Base-by-base conservation (phyloP, 2,888 invertebrate species). In the Coenonympha arcania region DNA sequence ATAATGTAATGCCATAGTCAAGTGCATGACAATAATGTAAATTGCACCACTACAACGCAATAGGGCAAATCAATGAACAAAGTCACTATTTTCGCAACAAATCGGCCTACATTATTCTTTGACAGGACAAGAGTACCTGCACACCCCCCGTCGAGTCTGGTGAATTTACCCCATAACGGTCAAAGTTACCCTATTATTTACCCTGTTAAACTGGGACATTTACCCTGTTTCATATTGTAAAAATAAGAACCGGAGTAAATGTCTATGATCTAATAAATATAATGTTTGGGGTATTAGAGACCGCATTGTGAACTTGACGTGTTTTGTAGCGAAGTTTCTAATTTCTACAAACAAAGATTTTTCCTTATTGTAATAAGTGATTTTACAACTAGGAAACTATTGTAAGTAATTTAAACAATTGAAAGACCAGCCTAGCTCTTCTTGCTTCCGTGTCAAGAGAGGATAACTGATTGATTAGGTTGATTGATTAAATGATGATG, bases 231-330 rank as follows among this genome's bases (percentile, higher is more conserved):
- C 24, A 24, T 24, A 39, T 24, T 15, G 24, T 39, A 37, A 20
- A n/a, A n/a, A n/a, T n/a, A n/a, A n/a, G n/a, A n/a, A n/a, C n/a
- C n/a, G n/a, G n/a, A n/a, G n/a, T n/a, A n/a, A n/a, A 19, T 24
- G 15, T 39, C 15, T 39, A 22, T 37, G 37, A 4, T 24, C 22
- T 1, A 39, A 22, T 39, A 39, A 13, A 1, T 15, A 24, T 13
- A 39, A 24, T 24, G 24, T 9, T 39, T 22, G 5, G 39, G 39
- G 39, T n/a, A n/a, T n/a, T n/a, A n/a, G n/a, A n/a, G 39, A 39
- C 9, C 16, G 24, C 15, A 24, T 24, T 24, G 24, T 39, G 15
- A 15, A 22, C 39, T 39, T 24, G 8, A 13, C 9, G 20, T 24
- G 24, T 39, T 16, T 15, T 22, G 8, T 39, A 15, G 8, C 39